Percentiles rank a stretch among this genome's conserved stretches.
Evolutionary conservation across 2,113 vertebrate genomes (phyloP).

Genomic region (Accipiter virgatus): DNA sequence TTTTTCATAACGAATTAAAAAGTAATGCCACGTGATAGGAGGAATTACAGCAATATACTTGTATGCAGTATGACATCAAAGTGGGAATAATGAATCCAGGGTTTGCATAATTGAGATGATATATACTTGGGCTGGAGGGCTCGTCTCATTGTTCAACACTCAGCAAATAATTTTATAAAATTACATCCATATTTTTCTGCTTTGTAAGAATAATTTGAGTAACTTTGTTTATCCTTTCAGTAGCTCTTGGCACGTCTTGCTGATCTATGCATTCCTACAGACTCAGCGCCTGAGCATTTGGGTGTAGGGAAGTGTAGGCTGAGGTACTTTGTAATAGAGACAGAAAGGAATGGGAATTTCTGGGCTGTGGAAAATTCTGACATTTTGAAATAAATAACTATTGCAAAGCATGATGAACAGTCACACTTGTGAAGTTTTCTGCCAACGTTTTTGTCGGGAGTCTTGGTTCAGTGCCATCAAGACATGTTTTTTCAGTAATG

Average conservation of each 20-base stretch:
- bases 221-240: slow-evolving; percentile 21
- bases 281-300: not conserved
- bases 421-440: slow-evolving; percentile 32
- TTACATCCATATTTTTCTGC: slow-evolving; percentile 39
- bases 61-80: not conserved
- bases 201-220: slow-evolving; percentile 40
- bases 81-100: not conserved
- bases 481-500: slow-evolving; percentile 43
- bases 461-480: slow-evolving; percentile 56
- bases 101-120: not conserved
- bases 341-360: slow-evolving; percentile 19
- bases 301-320: not conserved
- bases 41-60: not conserved
- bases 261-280: slow-evolving; percentile 15
- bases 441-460: slow-evolving; percentile 49
- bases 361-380: slow-evolving; percentile 45
- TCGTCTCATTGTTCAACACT: not conserved
- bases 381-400: slow-evolving; percentile 47
- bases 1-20: not conserved
- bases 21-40: not conserved
- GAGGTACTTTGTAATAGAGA: not conserved
- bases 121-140: not conserved
- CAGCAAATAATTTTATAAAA: slow-evolving; percentile 2
- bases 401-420: slow-evolving; percentile 24
- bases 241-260: not conserved